Percentiles rank a stretch among this genome's conserved stretches.
These are phyloP conservation scores for Cyprinodon variegatus DNA, from an alignment of 2,113 vertebrate genomes.

Conservation along the genomic window DNA sequence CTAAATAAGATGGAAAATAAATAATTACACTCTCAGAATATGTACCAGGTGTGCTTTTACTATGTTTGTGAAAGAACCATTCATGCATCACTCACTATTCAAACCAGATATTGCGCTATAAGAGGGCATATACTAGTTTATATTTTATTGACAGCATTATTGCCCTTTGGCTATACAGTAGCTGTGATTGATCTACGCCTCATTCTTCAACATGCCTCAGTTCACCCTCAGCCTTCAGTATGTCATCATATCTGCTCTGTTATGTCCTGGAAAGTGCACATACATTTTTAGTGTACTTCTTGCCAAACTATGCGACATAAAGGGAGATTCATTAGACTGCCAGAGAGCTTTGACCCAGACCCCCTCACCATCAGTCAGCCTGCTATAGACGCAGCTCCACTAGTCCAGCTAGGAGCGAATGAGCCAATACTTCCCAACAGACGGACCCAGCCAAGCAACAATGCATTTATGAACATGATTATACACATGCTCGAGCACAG, in stretches of 20 bases:
- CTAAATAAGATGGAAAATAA: no score
- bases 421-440: slow-evolving; percentile 55
- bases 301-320: slow-evolving; percentile 39
- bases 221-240: slow-evolving; percentile 26
- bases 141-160: neutral
- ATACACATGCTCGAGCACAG: slow-evolving; percentile 16
- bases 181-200: slow-evolving; percentile 4
- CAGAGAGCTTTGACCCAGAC: slow-evolving; percentile 52
- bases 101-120: neutral
- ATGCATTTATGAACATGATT: slow-evolving; percentile 55
- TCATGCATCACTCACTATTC: neutral
- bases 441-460: slow-evolving; percentile 50
- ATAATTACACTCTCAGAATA: no score
- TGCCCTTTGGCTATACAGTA: neutral
- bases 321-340: slow-evolving; percentile 53
- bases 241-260: slow-evolving; percentile 14
- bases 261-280: slow-evolving; percentile 22
- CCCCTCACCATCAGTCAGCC: slow-evolving; percentile 63
- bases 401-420: slow-evolving; percentile 51
- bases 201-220: slow-evolving; percentile 16
- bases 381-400: slow-evolving; percentile 34
- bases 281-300: slow-evolving; percentile 43
- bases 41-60: neutral
- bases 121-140: neutral
- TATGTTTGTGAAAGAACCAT: neutral